Conservation (phyloP, 2,113 vertebrate genomes). For the Sula dactylatra region DNA sequence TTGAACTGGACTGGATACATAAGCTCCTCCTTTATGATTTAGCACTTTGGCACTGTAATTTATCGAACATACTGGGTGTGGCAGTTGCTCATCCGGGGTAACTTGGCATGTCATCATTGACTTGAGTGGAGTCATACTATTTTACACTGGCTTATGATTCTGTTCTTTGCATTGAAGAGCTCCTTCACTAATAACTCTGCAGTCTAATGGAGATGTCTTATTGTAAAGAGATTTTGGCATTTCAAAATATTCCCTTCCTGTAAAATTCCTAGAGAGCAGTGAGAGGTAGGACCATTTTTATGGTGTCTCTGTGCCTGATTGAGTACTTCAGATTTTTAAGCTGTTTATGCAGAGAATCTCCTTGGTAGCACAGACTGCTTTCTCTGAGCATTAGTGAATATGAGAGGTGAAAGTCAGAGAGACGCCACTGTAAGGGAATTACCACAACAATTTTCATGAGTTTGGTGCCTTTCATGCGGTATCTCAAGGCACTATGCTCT, state of each 20-base stretch:
- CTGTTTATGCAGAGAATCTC: conserved; percentile 12
- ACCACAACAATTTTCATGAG: conserved; percentile 36
- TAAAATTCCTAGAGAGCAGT: not conserved
- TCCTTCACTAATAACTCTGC: conserved; percentile 1
- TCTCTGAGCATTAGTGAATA: conserved; percentile 17
- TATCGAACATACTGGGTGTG: not conserved
- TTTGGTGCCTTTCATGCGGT: conserved; percentile 33
- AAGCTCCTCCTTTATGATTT: not conserved
- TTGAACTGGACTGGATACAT: not conserved
- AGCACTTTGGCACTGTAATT: not conserved
- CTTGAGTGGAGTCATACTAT: not conserved
- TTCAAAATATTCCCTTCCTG: not conserved
- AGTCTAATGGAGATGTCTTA: conserved; percentile 13
- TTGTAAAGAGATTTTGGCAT: not conserved
- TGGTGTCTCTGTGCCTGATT: not conserved
- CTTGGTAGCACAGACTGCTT: not conserved
- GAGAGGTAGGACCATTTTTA: not conserved
- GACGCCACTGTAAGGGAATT: conserved; percentile 12
- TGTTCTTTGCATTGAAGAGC: not conserved
- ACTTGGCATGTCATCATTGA: not conserved
- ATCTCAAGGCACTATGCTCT: conserved; percentile 46
- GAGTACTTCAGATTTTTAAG: conserved; percentile 26
- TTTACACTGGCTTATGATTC: not conserved
- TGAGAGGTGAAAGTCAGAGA: conserved; percentile 40
- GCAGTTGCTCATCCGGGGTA: not conserved